Conservation (phyloP, 2,113 vertebrate genomes). For the Brachyhypopomus occidentalis region DNA sequence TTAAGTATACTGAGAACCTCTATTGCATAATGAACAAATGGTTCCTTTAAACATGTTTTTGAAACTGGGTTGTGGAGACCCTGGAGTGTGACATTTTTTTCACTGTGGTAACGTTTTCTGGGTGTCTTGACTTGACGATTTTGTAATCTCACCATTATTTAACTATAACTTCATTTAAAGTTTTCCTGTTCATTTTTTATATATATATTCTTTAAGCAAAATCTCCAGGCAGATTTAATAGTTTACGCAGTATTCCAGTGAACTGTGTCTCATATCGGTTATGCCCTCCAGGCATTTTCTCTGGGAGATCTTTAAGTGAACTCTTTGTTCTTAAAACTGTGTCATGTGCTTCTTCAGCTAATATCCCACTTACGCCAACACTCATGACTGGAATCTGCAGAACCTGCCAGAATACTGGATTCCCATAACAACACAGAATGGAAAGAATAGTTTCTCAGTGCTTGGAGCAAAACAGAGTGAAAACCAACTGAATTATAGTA, state of each 20-base stretch:
- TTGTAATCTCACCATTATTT: too few relatives aligned
- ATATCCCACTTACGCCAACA: slow-evolving; percentile 60
- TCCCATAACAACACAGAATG: slow-evolving; percentile 57
- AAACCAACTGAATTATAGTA: slow-evolving; percentile 17
- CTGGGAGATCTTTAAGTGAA: slow-evolving; percentile 37
- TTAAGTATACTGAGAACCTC: neutral
- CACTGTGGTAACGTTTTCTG: too few relatives aligned
- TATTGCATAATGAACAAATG: neutral
- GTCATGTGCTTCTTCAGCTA: slow-evolving; percentile 65
- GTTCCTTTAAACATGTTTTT: too few relatives aligned
- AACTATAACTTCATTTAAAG: too few relatives aligned
- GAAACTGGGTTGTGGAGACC: too few relatives aligned
- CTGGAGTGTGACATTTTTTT: too few relatives aligned
- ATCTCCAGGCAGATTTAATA: neutral
- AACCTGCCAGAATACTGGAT: slow-evolving; percentile 48
- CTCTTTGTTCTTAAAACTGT: slow-evolving; percentile 33
- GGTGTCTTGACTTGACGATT: too few relatives aligned
- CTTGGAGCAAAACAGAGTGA: slow-evolving; percentile 21
- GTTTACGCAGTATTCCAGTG: neutral
- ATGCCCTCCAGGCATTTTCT: slow-evolving; percentile 21
- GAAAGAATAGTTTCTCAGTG: slow-evolving; percentile 54
- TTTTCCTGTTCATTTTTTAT: neutral
- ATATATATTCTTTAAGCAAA: neutral
- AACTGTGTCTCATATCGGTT: neutral
- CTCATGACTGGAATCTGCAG: slow-evolving; percentile 64